Evolutionary conservation across 2,888 invertebrate species (phyloP).

Genomic region (Trisateles emortualis): DNA sequence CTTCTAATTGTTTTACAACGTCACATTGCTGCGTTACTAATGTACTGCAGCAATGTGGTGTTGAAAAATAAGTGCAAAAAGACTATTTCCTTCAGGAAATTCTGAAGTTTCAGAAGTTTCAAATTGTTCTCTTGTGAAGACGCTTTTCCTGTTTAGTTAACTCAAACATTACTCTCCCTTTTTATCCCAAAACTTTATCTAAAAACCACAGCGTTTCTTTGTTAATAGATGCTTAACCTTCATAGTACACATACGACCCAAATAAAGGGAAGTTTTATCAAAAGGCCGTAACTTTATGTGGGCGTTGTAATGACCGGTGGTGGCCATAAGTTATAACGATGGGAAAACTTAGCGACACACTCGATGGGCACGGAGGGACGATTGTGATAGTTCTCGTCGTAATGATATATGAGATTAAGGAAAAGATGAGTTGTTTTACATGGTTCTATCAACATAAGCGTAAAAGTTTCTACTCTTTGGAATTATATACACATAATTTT

Average conservation of each 20-base stretch:
- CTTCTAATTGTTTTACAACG: too few species aligned
- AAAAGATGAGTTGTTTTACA: slow-evolving; percentile 4
- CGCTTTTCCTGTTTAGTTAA: too few species aligned
- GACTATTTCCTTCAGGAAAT: too few species aligned
- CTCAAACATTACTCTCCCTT: neutral
- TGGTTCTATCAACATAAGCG: neutral
- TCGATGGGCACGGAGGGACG: slow-evolving; percentile 25
- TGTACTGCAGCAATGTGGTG: too few species aligned
- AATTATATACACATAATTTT: too few species aligned
- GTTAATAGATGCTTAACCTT: neutral
- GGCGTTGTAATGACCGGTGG: slow-evolving; percentile 49
- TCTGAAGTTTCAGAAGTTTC: too few species aligned
- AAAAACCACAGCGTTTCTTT: neutral
- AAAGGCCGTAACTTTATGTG: slow-evolving; percentile 25
- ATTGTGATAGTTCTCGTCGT: slow-evolving; percentile 31
- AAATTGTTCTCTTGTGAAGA: too few species aligned
- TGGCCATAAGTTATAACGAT: slow-evolving; percentile 54
- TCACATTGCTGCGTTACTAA: too few species aligned
- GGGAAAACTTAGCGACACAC: slow-evolving; percentile 45
- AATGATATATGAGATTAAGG: slow-evolving; percentile 20
- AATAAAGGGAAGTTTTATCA: slow-evolving; percentile 43
- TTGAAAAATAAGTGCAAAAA: too few species aligned
- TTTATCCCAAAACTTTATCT: neutral
- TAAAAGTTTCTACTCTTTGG: neutral
- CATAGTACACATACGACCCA: slow-evolving; percentile 3